Conservation (phyloP, 2,888 invertebrate species). For the Cryptosula pallasiana region DNA sequence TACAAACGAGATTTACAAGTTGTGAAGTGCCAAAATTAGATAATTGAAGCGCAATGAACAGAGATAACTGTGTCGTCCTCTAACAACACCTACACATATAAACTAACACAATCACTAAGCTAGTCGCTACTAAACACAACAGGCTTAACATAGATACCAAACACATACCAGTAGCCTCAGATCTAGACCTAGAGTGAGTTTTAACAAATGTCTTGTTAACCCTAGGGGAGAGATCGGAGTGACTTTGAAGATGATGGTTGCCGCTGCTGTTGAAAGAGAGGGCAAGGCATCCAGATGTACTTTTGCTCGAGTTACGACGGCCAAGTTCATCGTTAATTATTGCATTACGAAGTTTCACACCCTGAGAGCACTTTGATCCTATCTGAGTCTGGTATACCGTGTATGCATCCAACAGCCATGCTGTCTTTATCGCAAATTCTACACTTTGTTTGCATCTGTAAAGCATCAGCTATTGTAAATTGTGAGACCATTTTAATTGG, state of each 20-base stretch:
- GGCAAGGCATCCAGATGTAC: constrained; percentile 29
- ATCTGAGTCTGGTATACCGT: constrained; percentile 53
- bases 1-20: too few relatives aligned
- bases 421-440: constrained; percentile 90
- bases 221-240: constrained; percentile 25
- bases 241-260: not conserved
- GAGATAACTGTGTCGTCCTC: too few relatives aligned
- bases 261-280: not conserved
- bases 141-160: too few relatives aligned
- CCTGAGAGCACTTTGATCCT: constrained; percentile 70
- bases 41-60: too few relatives aligned
- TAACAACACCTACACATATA: too few relatives aligned
- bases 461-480: too few relatives aligned
- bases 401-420: constrained; percentile 91
- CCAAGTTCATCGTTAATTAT: constrained; percentile 68
- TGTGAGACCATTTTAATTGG: too few relatives aligned
- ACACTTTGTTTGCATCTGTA: constrained; percentile 81
- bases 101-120: too few relatives aligned
- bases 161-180: constrained; percentile 65
- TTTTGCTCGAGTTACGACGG: constrained; percentile 31
- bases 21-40: too few relatives aligned
- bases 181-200: constrained; percentile 74
- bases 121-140: too few relatives aligned
- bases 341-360: constrained; percentile 68
- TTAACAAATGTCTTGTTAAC: constrained; percentile 58